Percentiles rank a stretch among this genome's conserved stretches.
Conservation (phyloP, 23 tunicate species). For the Trididemnum miniatum region DNA sequence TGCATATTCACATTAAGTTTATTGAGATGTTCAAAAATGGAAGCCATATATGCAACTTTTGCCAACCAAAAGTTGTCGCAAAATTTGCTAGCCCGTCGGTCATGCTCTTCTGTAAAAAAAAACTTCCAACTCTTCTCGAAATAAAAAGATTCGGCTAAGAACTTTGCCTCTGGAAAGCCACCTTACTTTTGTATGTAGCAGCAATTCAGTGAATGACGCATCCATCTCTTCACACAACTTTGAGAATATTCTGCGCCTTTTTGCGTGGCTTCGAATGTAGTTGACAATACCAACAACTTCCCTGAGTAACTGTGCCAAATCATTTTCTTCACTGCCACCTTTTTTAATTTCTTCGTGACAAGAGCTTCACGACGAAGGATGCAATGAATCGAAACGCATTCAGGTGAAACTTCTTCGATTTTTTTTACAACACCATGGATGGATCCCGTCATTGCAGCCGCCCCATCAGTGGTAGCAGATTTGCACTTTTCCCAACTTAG, state of each 20-base stretch:
- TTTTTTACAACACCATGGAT: conserved; percentile 20
- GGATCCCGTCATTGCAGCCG: conserved; percentile 31
- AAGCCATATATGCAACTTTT: conserved; percentile 20
- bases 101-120: conserved; percentile 33
- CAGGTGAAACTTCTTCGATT: no score
- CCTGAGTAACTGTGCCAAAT: conserved; percentile 25
- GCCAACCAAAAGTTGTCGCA: conserved; percentile 39
- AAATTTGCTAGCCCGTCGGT: conserved; percentile 33
- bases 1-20: conserved; percentile 9
- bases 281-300: conserved; percentile 31
- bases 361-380: conserved; percentile 18
- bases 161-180: conserved; percentile 38
- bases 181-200: conserved; percentile 22
- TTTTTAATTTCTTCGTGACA: conserved; percentile 15
- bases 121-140: conserved; percentile 12
- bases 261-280: conserved; percentile 28
- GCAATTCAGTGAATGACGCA: conserved; percentile 28
- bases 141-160: conserved; percentile 18
- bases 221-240: conserved; percentile 35
- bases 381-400: conserved; percentile 31
- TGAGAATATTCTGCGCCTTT: conserved; percentile 30
- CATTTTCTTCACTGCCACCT: conserved; percentile 16
- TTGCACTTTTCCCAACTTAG: conserved; percentile 20
- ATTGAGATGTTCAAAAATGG: no score
- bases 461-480: conserved; percentile 29